Percentiles rank a stretch among this genome's conserved stretches.
Evolutionary conservation across 2,888 invertebrate genomes (phyloP).

Genomic region (Apodemia hepburni): DNA sequence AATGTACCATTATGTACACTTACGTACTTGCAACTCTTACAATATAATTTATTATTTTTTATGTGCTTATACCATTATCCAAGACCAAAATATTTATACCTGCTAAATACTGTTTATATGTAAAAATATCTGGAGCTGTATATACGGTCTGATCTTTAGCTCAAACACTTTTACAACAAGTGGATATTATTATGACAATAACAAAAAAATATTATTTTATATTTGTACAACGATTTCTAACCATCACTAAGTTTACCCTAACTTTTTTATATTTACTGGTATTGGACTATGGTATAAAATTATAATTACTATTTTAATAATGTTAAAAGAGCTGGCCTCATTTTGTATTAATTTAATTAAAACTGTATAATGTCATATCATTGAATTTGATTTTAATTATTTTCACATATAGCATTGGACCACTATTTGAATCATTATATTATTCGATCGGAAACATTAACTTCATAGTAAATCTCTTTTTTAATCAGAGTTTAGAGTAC

Average conservation of each 20-base stretch:
- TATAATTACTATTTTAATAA: conserved; percentile 33
- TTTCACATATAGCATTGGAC: conserved; percentile 49
- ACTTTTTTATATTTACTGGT: conserved; percentile 42
- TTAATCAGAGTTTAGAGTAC: conserved; percentile 55
- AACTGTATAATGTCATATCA: conserved; percentile 38
- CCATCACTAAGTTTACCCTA: conserved; percentile 29
- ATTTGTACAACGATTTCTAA: conserved; percentile 31
- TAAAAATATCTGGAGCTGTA: conserved; percentile 27
- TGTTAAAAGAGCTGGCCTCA: conserved; percentile 52
- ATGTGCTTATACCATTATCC: conserved; percentile 52
- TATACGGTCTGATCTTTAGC: neutral
- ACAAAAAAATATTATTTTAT: conserved; percentile 38
- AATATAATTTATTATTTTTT: conserved; percentile 10
- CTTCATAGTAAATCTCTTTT: conserved; percentile 38
- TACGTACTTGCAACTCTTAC: conserved; percentile 41
- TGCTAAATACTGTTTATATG: conserved; percentile 34
- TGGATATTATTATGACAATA: conserved; percentile 46
- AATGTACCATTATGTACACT: conserved; percentile 58
- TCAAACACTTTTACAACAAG: neutral
- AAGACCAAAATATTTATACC: conserved; percentile 52
- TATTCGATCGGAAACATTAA: neutral
- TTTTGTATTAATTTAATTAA: conserved; percentile 40
- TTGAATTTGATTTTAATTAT: conserved; percentile 20
- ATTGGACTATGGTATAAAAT: conserved; percentile 57
- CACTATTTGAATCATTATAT: conserved; percentile 40